These are phyloP conservation scores for Semnornis frantzii DNA, from an alignment of 2,113 vertebrate species.

Conservation along the genomic window DNA sequence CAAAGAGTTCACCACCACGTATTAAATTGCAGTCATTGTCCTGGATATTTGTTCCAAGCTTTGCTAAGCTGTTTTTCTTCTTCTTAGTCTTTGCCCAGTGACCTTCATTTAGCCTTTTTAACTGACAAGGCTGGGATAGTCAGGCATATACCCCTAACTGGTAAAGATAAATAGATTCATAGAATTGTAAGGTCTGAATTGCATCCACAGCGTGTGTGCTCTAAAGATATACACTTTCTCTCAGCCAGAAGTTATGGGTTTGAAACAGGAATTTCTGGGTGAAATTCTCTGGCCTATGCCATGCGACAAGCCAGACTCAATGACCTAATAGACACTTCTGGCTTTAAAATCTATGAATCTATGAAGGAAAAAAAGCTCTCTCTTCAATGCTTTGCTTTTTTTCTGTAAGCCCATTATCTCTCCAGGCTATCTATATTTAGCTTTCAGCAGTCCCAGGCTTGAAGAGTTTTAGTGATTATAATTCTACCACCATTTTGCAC, in stretches of 20 bases:
- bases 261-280: slow-evolving; percentile 2
- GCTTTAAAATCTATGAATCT: not conserved
- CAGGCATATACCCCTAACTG: not conserved
- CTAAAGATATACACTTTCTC: not conserved
- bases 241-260: slow-evolving; percentile 1
- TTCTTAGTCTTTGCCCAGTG: not conserved
- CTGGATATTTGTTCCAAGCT: not conserved
- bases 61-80: not conserved
- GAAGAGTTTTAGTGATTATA: not conserved
- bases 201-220: slow-evolving; percentile 19
- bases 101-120: slow-evolving; percentile 35
- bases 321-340: not conserved
- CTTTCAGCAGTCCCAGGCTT: not conserved
- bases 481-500: slow-evolving; percentile 16
- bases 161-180: slow-evolving; percentile 42
- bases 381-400: not conserved
- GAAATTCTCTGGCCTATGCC: not conserved
- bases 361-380: not conserved
- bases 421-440: not conserved
- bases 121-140: not conserved
- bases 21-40: not conserved
- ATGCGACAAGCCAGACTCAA: not conserved
- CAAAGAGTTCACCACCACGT: not conserved
- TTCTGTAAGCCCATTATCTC: slow-evolving; percentile 27
- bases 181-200: slow-evolving; percentile 17